A percentile compares a stretch with the other conserved stretches of the same genome.
These are phyloP conservation scores for Sarcophaga peregrina DNA, from an alignment of 1,140 invertebrate genomes.

Conservation along the genomic window DNA sequence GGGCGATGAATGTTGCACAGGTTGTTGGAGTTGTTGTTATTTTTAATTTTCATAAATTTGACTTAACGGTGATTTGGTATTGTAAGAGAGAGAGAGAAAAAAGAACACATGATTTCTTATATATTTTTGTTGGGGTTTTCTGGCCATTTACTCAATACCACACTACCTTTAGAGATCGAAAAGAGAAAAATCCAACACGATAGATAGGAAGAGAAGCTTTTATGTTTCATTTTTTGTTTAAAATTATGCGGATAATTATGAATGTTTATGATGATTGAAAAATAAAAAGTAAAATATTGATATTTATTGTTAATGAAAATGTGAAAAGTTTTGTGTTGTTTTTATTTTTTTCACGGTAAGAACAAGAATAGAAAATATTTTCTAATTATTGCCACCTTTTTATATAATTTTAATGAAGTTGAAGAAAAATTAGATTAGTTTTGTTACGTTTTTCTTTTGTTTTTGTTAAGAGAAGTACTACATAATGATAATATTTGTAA, in stretches of 20 bases:
- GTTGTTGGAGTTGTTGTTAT: background rate
- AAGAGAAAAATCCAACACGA: background rate
- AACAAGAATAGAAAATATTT: background rate
- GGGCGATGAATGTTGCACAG: background rate
- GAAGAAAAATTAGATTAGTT: constrained; percentile 15
- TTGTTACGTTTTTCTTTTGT: background rate
- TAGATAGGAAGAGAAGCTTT: background rate
- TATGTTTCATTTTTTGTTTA: constrained; percentile 14
- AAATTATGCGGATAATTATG: constrained; percentile 42
- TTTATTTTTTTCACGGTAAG: background rate
- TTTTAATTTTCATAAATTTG: constrained; percentile 46
- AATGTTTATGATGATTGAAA: constrained; percentile 44
- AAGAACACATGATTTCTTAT: background rate
- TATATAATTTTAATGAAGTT: constrained; percentile 4
- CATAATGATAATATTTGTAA: no score
- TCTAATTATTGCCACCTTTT: background rate
- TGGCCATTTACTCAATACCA: background rate
- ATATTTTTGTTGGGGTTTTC: background rate
- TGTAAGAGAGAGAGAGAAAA: background rate
- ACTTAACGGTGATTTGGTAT: constrained; percentile 41
- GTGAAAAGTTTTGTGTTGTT: background rate
- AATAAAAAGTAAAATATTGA: constrained; percentile 41
- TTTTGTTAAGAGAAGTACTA: no score
- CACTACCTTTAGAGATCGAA: background rate
- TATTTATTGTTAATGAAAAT: constrained; percentile 43